Evolutionary conservation across 1,140 invertebrate genomes (phyloP), one percentile per base, ranked within the genome.

Genomic region (Pollicipes pollicipes): DNA sequence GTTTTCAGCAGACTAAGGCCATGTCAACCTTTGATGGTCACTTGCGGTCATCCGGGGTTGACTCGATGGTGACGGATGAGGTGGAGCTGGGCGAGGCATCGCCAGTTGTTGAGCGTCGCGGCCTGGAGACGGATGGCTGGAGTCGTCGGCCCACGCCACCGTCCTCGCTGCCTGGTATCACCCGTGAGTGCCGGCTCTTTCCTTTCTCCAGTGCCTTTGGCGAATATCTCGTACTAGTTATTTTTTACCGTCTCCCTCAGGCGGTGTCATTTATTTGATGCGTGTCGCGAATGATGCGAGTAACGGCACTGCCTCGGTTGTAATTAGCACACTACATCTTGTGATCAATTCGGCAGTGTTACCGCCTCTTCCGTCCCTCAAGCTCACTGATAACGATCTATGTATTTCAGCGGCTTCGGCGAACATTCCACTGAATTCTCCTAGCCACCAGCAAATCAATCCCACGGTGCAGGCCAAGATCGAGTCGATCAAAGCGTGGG

Each of bases 401-500:
- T 35, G 6, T 17, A 35, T 35, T 35, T 68, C 31, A 29, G 29
- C n/a, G 35, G 68, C 27, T 10, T 37, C 68, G 27, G 8, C 68
- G 30, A 69, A 69, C 30, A 69, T 69, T 28, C 68, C 68, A 21
- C 68, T 69, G 31, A 69, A 31, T 30, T 69, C 68, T 28, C 68
- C 68, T 13, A 69, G 68, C 66, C 68, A 32, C 21, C 27, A 27
- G n/a, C 66, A 32, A 10, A 21, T 69, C 10, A 69, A 58, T 21
- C 31, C 68, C 10, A 69, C 32, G 31, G 68, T 32, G 26, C 32
- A 32, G 32, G 31, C 68, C n/a, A 70, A 29, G 26, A 45, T 97
- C 78, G 94, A 97, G 79, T 88, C 88, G 63, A 83, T 97, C 66
- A 93, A 91, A 78, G 93, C 91, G 77, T 97, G 95, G 95, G 92